Evolutionary conservation across 2,888 invertebrate species (phyloP), one percentile per base, ranked within the genome.

Genomic region (Eustalomyia histrio): DNA sequence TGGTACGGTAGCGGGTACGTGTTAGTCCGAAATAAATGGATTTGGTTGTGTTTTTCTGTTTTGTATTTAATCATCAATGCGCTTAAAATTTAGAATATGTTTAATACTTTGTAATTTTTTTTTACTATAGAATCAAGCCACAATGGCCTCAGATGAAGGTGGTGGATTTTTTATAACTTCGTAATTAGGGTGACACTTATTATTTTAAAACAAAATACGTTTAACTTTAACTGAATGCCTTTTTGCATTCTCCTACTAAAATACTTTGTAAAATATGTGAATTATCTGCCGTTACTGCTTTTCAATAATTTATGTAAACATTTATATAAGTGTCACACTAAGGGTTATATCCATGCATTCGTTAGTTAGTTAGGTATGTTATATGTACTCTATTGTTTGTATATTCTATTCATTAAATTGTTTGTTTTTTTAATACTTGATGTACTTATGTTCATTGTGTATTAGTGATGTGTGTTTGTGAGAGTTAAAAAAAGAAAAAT

Each of bases 21-120:
- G 83, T 82, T 83, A 64, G 82, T 82, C 80, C 76, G 83, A 79
- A 80, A 80, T 81, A 84, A 84, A 82, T 79, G 79, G 76, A 76
- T 82, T 82, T 82, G 58, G 53, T n/a, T 65, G 58, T 64, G 53
- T 60, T 57, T 14, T 53, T 29, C 4, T 21, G 60, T 65, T 61
- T 72, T 67, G 21, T 73, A 24, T 68, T 73, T 71, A 60, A 69
- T 57, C 74, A 57, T 60, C 65, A 81, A 74, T 78, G 74, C 39
- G 69, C 60, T 81, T 76, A 61, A 81, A 71, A 69, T 57, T 71
- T 74, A 21, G 47, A 78, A 76, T 76, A 69, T 74, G 71, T 61
- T 78, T 53, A 63, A 58, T 61, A 60, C 10, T 7, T 60, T 47
- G n/a, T 47, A 10, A 2, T 43, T 39, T 12, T 39, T 39, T 47